Conservation (phyloP, 2,888 invertebrate species). For the Hirtodrosophila trivittata region DNA sequence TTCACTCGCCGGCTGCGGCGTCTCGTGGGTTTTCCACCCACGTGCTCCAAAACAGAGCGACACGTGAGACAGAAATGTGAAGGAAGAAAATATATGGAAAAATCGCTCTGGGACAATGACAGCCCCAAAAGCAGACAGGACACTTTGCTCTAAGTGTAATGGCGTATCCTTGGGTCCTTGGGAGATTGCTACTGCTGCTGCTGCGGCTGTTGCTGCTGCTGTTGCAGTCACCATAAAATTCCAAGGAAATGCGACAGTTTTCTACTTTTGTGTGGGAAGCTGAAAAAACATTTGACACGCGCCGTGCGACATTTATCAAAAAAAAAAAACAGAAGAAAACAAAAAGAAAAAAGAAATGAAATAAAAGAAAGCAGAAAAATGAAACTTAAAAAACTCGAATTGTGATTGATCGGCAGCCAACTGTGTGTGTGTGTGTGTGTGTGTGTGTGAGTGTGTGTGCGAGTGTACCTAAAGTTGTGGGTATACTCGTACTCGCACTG, state of each 20-base stretch:
- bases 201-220: slow-evolving; percentile 10
- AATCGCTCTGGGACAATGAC: slow-evolving; percentile 73
- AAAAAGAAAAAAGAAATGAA: slow-evolving; percentile 4
- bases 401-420: slow-evolving; percentile 70
- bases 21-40: slow-evolving; percentile 9
- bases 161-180: slow-evolving; percentile 66
- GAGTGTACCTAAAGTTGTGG: slow-evolving; percentile 27
- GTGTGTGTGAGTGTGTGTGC: slow-evolving; percentile 1
- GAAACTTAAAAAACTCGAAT: slow-evolving; percentile 40
- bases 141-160: slow-evolving; percentile 57
- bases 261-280: slow-evolving; percentile 33
- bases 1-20: slow-evolving; percentile 52
- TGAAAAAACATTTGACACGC: slow-evolving; percentile 61
- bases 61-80: slow-evolving; percentile 40
- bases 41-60: slow-evolving; percentile 28
- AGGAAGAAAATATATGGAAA: slow-evolving; percentile 59
- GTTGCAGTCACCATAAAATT: slow-evolving; percentile 46
- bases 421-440: slow-evolving; percentile 34
- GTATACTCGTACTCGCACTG: no score
- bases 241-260: slow-evolving; percentile 70
- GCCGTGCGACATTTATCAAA: slow-evolving; percentile 78
- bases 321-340: slow-evolving; percentile 22
- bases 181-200: slow-evolving; percentile 31
- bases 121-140: slow-evolving; percentile 67
- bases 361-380: slow-evolving; percentile 36